Evolutionary conservation across 2,888 invertebrate genomes (phyloP), one percentile per base, ranked within the genome.

Genomic region (Drosophila anomalata): DNA sequence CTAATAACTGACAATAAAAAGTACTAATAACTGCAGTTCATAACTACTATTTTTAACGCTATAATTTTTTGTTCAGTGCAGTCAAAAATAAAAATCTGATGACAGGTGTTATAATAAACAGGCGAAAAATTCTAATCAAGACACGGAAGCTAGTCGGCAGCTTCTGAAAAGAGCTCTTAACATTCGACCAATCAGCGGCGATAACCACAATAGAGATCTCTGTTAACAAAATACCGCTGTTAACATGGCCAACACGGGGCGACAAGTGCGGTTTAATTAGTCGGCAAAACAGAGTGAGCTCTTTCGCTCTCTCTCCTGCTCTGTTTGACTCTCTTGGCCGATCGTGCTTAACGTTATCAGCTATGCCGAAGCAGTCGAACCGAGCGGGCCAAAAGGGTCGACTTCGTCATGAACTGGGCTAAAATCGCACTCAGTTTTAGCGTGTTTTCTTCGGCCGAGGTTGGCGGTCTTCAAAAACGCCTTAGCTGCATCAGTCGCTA

Each of bases 131-230:
- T 59, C 29, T 69, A 51, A 65, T 66, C 70, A 71, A 50, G 17
- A 69, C 39, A 41, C 73, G 51, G 63, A 62, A 62, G 62, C 72
- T n/a, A 47, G 73, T 48, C 66, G 66, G 53, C 46, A 50, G 58
- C 62, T 67, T 68, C 54, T 73, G 44, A 76, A 61, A 39, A 42
- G 26, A 84, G 39, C 62, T 51, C 54, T 72, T 78, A 84, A 87
- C 87, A 87, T 81, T 68, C 60, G 57, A 46, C 78, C 81, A 82
- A 82, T 82, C 85, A 82, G 29, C n/a, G 54, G 47, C 74, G 81
- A 80, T 78, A 84, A 80, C 72, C 78, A 65, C 47, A 7, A 17
- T 42, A 36, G 17, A 55, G 56, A 72, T 70, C 76, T 73, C 78
- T 82, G 87, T 87, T 87, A 82, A 69, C 66, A 46, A 58, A 55